Evolutionary conservation across 2,113 vertebrate genomes (phyloP).

Genomic region (Trematomus loennbergii): DNA sequence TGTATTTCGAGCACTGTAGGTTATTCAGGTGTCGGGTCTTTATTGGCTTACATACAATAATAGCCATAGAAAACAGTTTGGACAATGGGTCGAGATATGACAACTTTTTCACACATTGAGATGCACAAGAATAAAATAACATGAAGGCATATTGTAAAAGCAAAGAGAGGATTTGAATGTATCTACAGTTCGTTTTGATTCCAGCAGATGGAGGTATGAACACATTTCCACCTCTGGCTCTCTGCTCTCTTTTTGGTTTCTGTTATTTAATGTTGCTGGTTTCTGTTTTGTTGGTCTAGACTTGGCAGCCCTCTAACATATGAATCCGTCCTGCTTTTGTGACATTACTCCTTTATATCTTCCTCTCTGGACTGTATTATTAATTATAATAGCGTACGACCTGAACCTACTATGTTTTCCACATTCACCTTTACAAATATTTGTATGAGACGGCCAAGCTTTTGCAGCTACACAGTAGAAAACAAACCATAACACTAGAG

Average conservation of each 20-base stretch:
- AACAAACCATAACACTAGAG: not conserved
- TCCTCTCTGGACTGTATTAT: not conserved
- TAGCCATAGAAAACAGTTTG: not conserved
- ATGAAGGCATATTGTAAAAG: constrained; percentile 8
- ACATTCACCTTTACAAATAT: not conserved
- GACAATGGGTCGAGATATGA: too few species aligned
- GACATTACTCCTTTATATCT: not conserved
- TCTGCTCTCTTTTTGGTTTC: not conserved
- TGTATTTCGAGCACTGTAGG: not conserved
- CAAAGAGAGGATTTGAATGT: not conserved
- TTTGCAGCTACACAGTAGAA: not conserved
- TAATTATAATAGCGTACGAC: not conserved
- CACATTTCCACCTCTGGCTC: not conserved
- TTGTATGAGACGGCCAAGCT: not conserved
- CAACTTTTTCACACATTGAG: not conserved
- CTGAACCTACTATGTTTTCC: not conserved
- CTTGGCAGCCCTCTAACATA: not conserved
- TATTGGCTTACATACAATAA: not conserved
- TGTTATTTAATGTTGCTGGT: not conserved
- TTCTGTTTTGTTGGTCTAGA: not conserved
- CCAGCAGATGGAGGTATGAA: constrained; percentile 66
- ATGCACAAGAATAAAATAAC: not conserved
- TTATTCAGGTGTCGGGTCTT: constrained; percentile 2
- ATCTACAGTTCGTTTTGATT: constrained; percentile 24
- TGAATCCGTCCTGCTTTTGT: not conserved